Percentiles rank a stretch among this genome's conserved stretches.
phyloP scores from a whole-genome alignment of 2,888 invertebrate species.

The Bruchidius siliquastri region DNA sequence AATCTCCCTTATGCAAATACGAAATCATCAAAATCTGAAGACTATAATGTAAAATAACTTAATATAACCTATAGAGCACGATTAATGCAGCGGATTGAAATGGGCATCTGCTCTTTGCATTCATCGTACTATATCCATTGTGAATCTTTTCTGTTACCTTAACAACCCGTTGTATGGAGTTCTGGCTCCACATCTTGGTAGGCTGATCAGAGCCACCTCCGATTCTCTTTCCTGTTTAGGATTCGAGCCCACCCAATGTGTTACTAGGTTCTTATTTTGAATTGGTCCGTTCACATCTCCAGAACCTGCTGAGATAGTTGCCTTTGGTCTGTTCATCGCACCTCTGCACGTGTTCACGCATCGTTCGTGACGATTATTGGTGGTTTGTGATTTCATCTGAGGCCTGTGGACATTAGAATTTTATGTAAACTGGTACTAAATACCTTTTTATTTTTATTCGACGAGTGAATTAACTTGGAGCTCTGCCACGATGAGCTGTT shows the following conservation, averaged over 20 bases:
- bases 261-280: not conserved
- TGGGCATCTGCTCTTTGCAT: too few species aligned
- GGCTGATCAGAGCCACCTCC: not conserved
- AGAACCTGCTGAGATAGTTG: not conserved
- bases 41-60: too few species aligned
- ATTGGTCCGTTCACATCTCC: not conserved
- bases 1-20: too few species aligned
- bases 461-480: too few species aligned
- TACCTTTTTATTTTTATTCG: too few species aligned
- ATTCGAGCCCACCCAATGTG: not conserved
- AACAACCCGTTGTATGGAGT: not conserved
- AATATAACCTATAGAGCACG: too few species aligned
- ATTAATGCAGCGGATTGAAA: too few species aligned
- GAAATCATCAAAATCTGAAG: too few species aligned
- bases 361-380: constrained; percentile 6
- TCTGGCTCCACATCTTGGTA: not conserved
- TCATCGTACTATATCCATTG: too few species aligned
- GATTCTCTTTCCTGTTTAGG: not conserved
- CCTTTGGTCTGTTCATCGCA: not conserved
- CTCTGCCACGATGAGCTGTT: too few species aligned
- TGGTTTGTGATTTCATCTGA: not conserved
- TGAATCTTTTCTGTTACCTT: not conserved
- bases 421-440: too few species aligned
- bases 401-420: not conserved
- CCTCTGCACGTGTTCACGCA: constrained; percentile 5